Percentiles rank a stretch among this genome's conserved stretches.
Evolutionary conservation across 2,113 vertebrate genomes (phyloP).

Genomic region (Turnix velox): DNA sequence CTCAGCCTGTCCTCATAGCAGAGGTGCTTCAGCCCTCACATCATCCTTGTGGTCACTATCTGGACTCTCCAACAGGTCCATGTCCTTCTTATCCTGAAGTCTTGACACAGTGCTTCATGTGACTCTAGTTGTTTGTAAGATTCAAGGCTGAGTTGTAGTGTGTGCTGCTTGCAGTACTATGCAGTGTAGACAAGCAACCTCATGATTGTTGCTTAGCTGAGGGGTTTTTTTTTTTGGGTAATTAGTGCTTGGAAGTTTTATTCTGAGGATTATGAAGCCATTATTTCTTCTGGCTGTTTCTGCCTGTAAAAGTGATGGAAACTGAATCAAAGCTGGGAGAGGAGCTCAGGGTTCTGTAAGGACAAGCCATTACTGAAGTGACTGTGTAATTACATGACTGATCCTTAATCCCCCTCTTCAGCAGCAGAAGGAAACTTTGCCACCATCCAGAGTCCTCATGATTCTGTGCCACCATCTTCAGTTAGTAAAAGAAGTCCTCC

Average conservation of each 20-base stretch:
- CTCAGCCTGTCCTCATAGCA: no score
- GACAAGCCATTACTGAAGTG: not conserved
- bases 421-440: not conserved
- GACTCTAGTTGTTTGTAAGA: not conserved
- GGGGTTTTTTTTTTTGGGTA: not conserved
- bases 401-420: not conserved
- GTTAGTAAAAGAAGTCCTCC: not conserved
- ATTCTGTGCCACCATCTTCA: not conserved
- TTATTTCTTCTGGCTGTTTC: not conserved
- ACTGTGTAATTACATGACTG: not conserved
- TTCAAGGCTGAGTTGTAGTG: not conserved
- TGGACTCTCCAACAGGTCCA: no score
- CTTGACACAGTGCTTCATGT: no score
- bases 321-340: not conserved
- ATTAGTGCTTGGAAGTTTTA: slow-evolving; percentile 6
- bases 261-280: not conserved
- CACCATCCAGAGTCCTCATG: not conserved
- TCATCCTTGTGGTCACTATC: no score
- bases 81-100: no score
- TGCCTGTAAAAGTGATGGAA: not conserved
- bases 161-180: not conserved
- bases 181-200: accelerated
- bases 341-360: not conserved
- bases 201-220: not conserved
- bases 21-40: no score